phyloP scores from a whole-genome alignment of 2,113 vertebrate genomes.

The Clupea harengus region DNA sequence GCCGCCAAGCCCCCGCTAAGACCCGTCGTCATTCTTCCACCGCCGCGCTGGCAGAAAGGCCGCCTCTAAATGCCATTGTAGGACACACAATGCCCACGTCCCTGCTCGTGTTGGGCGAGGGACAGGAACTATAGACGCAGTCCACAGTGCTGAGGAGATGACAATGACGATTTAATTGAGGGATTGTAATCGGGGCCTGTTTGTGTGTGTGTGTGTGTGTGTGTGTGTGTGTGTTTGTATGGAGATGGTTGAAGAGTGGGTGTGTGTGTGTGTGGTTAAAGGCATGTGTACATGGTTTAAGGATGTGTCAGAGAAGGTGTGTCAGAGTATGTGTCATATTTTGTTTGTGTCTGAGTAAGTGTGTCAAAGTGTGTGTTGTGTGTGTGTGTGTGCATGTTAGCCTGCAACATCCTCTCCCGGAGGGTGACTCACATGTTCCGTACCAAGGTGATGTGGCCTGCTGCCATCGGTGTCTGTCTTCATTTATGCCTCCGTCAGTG shows the following conservation, averaged over 20 bases:
- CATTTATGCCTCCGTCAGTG: too few species aligned
- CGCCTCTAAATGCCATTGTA: slow-evolving; percentile 35
- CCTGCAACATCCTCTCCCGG: not conserved
- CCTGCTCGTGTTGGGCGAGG: slow-evolving; percentile 20
- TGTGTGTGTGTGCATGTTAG: not conserved
- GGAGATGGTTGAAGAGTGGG: too few species aligned
- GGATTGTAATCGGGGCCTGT: not conserved
- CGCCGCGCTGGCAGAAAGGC: not conserved
- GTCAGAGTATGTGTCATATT: too few species aligned
- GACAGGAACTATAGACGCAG: slow-evolving; percentile 3
- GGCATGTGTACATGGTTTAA: too few species aligned
- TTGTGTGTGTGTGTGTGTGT: not conserved
- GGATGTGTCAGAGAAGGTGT: too few species aligned
- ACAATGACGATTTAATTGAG: slow-evolving; percentile 36
- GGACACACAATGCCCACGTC: slow-evolving; percentile 31
- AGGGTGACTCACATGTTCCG: too few species aligned
- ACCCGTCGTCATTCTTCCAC: slow-evolving; percentile 22
- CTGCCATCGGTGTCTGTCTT: too few species aligned
- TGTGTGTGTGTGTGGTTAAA: too few species aligned
- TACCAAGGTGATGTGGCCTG: too few species aligned
- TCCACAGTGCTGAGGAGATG: not conserved
- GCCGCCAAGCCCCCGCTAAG: slow-evolving; percentile 25
- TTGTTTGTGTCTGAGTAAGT: not conserved
- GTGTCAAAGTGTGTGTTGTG: not conserved
- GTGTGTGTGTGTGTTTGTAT: too few species aligned